These are phyloP conservation scores for Scatophagus argus DNA, from an alignment of 2,113 vertebrate genomes.

Conservation along the genomic window DNA sequence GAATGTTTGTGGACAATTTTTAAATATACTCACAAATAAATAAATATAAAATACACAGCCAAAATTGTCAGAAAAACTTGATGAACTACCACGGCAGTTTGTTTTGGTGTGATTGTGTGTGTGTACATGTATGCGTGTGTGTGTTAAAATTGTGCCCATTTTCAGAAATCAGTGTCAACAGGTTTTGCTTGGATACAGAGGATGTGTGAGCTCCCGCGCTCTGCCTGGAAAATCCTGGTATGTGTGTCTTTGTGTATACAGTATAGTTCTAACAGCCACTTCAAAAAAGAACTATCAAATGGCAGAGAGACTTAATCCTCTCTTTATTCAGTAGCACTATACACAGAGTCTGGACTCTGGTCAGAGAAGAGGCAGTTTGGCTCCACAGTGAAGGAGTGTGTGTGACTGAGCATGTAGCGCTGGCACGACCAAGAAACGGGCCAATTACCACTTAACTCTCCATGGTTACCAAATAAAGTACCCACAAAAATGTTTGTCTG, in stretches of 20 bases:
- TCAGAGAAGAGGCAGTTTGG: constrained; percentile 49
- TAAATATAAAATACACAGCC: not conserved
- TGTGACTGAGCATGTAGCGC: constrained; percentile 53
- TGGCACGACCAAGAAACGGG: constrained; percentile 43
- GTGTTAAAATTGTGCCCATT: not conserved
- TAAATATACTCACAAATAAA: not conserved
- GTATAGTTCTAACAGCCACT: constrained; percentile 61
- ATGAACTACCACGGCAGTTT: not conserved
- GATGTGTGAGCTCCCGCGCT: constrained; percentile 16
- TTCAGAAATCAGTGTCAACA: constrained; percentile 37
- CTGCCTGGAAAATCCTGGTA: constrained; percentile 36
- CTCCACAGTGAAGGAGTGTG: constrained; percentile 60
- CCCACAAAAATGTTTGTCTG: constrained; percentile 75
- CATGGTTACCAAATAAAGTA: constrained; percentile 74
- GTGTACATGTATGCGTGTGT: too few relatives aligned
- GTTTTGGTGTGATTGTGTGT: not conserved
- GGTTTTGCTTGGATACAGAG: constrained; percentile 22
- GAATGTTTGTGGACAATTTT: not conserved
- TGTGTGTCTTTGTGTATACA: constrained; percentile 64
- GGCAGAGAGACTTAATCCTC: constrained; percentile 68
- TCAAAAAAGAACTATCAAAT: constrained; percentile 65
- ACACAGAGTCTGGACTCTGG: constrained; percentile 51
- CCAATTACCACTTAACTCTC: constrained; percentile 75
- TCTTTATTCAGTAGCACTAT: constrained; percentile 67
- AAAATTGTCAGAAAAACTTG: not conserved